Evolutionary conservation across 2,888 invertebrate genomes (phyloP).

Genomic region (Metopia argyrocephala): DNA sequence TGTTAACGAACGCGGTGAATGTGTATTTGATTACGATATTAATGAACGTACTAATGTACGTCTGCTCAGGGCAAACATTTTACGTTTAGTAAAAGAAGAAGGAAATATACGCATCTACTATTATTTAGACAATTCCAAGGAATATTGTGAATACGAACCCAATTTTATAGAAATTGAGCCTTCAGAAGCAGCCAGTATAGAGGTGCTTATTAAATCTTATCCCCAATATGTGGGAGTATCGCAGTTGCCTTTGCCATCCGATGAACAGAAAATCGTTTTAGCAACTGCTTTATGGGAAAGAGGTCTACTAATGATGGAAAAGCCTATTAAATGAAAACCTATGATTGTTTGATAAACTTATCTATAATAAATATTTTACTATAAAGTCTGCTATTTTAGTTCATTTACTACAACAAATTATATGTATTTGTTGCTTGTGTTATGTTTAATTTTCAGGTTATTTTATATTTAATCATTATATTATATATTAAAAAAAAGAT

Average conservation of each 20-base stretch:
- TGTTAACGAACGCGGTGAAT: slow-evolving; percentile 82
- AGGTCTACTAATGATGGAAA: slow-evolving; percentile 86
- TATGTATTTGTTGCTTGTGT: too few relatives aligned
- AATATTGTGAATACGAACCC: slow-evolving; percentile 90
- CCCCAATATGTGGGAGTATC: slow-evolving; percentile 88
- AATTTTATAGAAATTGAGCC: slow-evolving; percentile 87
- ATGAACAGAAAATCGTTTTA: slow-evolving; percentile 83
- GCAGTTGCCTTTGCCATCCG: slow-evolving; percentile 83
- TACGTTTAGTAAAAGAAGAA: slow-evolving; percentile 84
- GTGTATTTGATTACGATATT: slow-evolving; percentile 71
- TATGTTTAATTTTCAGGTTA: too few relatives aligned
- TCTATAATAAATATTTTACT: too few relatives aligned
- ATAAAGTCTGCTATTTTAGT: slow-evolving; percentile 35
- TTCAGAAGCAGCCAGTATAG: slow-evolving; percentile 84
- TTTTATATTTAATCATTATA: too few relatives aligned
- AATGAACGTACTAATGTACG: slow-evolving; percentile 81
- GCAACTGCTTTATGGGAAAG: slow-evolving; percentile 90
- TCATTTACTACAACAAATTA: not conserved
- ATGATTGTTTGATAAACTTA: too few relatives aligned
- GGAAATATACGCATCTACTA: slow-evolving; percentile 85
- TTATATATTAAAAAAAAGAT: too few relatives aligned
- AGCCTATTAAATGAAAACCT: slow-evolving; percentile 69
- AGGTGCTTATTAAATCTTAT: slow-evolving; percentile 85
- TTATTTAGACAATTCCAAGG: slow-evolving; percentile 89
- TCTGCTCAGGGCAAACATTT: slow-evolving; percentile 80